Conservation (phyloP, 2,888 invertebrate species). For the Spisula subtruncata region DNA sequence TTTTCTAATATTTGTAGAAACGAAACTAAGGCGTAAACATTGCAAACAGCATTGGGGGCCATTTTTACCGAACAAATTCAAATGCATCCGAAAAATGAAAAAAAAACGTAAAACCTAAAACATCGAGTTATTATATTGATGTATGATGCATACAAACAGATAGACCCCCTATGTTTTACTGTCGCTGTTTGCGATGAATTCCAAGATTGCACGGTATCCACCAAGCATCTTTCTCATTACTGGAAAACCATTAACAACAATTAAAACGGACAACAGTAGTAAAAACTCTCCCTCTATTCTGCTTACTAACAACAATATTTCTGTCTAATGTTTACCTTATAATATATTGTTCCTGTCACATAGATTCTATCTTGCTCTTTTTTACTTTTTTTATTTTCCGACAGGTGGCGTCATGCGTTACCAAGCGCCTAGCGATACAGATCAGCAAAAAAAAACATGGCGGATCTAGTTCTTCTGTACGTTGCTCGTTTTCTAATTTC, state of each 20-base stretch:
- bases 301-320: neutral
- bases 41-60: too few relatives aligned
- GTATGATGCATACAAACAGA: neutral
- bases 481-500: too few relatives aligned
- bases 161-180: neutral
- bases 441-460: slow-evolving; percentile 15
- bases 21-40: too few relatives aligned
- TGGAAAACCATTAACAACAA: neutral
- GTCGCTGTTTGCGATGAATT: neutral
- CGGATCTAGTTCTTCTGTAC: neutral
- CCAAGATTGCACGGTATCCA: neutral
- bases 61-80: too few relatives aligned
- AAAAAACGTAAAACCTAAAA: too few relatives aligned
- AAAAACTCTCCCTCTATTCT: neutral
- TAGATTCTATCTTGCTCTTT: neutral
- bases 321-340: slow-evolving; percentile 1
- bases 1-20: too few relatives aligned
- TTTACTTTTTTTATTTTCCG: slow-evolving; percentile 35
- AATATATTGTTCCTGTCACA: slow-evolving; percentile 35
- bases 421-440: too few relatives aligned
- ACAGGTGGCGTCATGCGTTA: slow-evolving; percentile 34
- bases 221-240: neutral
- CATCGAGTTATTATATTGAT: slow-evolving; percentile 2
- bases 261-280: slow-evolving; percentile 10
- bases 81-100: neutral